Evolutionary conservation across 2,888 invertebrate genomes (phyloP), one percentile per base, ranked within the genome.

Genomic region (Anodontia alba): DNA sequence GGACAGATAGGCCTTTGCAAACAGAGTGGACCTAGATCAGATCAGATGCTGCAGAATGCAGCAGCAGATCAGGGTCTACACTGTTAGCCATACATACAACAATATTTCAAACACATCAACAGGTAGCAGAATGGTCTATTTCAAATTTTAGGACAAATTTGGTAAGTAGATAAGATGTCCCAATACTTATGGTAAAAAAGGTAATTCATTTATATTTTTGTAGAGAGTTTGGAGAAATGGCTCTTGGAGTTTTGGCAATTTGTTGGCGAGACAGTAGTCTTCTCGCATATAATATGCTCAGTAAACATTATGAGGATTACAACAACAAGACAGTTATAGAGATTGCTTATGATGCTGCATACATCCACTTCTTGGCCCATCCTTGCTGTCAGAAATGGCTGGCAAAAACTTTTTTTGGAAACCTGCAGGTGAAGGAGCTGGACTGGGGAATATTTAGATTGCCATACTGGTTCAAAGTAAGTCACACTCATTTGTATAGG

Each of bases 301-400:
- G 92, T 76, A 92, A 93, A 68, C 90, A 90, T n/a, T 89, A 94
- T 67, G 89, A 92, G 0, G 94, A 94, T 76, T 95, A 93, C 91
- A 93, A 92, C 81, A 90, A 92, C 82, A 93, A 92, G 68, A 93
- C 94, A 0, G 93, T 93, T 0, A 93, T 95, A 26, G 94, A 95
- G 84, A 91, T 95, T 17, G 94, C 95, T 23, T 92, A 94, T 36
- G 90, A 93, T 70, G 93, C 94, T 2, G 91, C 94, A 71, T 94
- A 94, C 87, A 92, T 93, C 36, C 91, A 92, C 54, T 95, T 95
- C 86, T 92, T 95, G 42, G 94, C 95, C 5, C 95, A 95, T 86
- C 95, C 95, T 8, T 95, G 95, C 80, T 95, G 95, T 88, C 95
- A 95, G 90, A 93, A 94, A 82, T 95, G 95, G 95, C 92, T 95